phyloP scores from a whole-genome alignment of 2,113 vertebrate genomes.

The Athene noctua region DNA sequence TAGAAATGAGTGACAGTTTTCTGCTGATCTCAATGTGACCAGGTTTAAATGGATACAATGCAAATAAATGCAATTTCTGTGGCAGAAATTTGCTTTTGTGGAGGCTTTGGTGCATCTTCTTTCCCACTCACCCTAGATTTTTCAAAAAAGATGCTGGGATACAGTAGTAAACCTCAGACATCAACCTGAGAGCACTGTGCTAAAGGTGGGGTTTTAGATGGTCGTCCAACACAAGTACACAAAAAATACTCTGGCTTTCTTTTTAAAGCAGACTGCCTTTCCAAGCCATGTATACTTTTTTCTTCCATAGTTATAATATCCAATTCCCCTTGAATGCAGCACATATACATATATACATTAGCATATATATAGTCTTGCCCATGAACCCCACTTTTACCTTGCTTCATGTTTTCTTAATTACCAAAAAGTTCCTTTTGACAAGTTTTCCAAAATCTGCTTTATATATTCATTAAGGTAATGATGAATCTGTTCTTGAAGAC shows the following conservation, averaged over 20 bases:
- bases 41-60: not conserved
- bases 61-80: not conserved
- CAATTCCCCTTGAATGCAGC: not conserved
- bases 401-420: not conserved
- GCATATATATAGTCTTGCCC: not conserved
- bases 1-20: not conserved
- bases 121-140: not conserved
- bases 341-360: not conserved
- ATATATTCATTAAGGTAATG: not conserved
- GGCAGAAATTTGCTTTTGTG: not conserved
- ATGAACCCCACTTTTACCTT: not conserved
- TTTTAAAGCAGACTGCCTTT: not conserved
- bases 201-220: not conserved
- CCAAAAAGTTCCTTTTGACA: not conserved
- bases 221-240: not conserved
- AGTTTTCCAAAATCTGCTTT: not conserved
- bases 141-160: not conserved
- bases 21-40: not conserved
- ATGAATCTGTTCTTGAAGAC: not conserved
- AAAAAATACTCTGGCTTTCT: not conserved
- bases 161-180: not conserved
- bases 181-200: not conserved
- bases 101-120: not conserved
- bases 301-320: not conserved
- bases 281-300: not conserved